Base-by-base conservation (phyloP, 2,888 invertebrate genomes). In the Drosophila subquinaria region DNA sequence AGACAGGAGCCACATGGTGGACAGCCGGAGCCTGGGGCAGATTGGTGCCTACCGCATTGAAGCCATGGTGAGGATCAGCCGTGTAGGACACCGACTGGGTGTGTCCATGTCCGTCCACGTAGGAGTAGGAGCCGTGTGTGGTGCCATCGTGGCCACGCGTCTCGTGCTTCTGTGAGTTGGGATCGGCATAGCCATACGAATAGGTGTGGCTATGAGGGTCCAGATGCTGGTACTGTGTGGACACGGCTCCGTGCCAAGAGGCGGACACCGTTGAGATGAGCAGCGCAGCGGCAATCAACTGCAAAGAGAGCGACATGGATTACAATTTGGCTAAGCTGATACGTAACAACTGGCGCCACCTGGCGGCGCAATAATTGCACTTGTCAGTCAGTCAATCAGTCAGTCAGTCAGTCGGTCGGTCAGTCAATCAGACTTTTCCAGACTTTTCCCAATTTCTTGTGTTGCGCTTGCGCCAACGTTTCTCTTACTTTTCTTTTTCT, bases 101-200 rank as follows among this genome's bases (percentile, higher is more conserved):
- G 63, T 94, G 92, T 2, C 95, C 95, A 86, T 95, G 94, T 15
- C 95, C 95, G 89, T 96, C 96, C 63, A 96, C 94, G 89, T 95
- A 96, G 42, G 95, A 95, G 89, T 96, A 96, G 47, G 94, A 95
- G 52, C 95, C 95, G 67, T 94, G 93, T 4, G 95, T 95, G 15
- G 94, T 94, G 13, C 95, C 95, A 84, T 95, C 95, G 64, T 94
- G 93, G 4, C 94, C 93, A 67, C 94, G 94, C 0, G 94, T 93
- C 91, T 96, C 96, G 30, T 94, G 93, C 90, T 95, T 95, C 74
- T 95, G 94, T 79, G 95, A 95, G 55, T 94, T 94, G 63, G 95
- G 95, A 76, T 95, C 95, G 13, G 94, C 92, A 90, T 95, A 95
- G 30, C 95, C 95, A 88, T 95, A 95, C 56, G 94, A 93, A 90